Percentiles rank a stretch among this genome's conserved stretches.
Conservation (phyloP, 2,888 invertebrate genomes). For the Cephalotes varians region DNA sequence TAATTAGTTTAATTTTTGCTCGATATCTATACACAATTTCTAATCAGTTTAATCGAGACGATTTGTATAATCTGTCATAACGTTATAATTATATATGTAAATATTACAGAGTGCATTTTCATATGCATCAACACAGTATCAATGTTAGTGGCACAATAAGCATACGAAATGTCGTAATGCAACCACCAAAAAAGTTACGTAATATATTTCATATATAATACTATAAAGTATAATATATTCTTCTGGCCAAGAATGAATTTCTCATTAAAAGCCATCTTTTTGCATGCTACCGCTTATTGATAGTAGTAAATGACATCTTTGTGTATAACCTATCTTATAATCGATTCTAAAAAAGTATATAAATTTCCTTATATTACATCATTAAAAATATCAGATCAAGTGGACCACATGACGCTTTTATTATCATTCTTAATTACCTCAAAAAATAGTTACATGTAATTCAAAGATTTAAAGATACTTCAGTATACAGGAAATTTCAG, state of each 20-base stretch:
- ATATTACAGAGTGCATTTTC: not conserved
- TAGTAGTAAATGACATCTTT: not conserved
- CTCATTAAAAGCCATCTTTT: not conserved
- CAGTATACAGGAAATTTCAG: not conserved
- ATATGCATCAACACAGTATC: not conserved
- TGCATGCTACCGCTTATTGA: not conserved
- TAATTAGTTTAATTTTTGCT: not conserved
- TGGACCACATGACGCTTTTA: not conserved
- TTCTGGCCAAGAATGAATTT: conserved; percentile 13
- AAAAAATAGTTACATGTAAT: not conserved
- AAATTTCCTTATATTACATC: not conserved
- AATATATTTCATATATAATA: not conserved
- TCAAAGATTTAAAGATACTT: not conserved
- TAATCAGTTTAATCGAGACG: not conserved
- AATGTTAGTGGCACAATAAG: not conserved
- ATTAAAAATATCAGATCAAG: not conserved
- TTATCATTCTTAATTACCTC: not conserved
- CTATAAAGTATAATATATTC: not conserved
- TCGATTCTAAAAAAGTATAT: not conserved
- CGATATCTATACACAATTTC: not conserved
- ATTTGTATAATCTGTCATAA: not conserved
- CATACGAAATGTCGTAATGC: not conserved
- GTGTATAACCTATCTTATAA: not conserved
- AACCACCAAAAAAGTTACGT: not conserved
- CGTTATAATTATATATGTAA: not conserved